phyloP scores from a whole-genome alignment of 2,888 invertebrate genomes.

The Dicycla oo region DNA sequence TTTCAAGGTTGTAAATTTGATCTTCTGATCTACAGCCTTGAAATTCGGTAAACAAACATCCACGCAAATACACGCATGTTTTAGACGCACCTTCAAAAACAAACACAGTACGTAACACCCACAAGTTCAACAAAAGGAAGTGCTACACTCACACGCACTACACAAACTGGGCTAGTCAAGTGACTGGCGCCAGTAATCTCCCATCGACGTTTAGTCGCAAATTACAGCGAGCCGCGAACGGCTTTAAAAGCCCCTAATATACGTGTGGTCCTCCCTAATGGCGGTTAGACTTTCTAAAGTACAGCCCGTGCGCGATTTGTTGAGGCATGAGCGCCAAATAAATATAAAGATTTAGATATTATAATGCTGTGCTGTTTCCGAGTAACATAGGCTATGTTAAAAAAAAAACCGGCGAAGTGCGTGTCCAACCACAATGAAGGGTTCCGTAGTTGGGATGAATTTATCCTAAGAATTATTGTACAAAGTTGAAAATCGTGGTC shows the following conservation, averaged over 20 bases:
- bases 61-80: background rate
- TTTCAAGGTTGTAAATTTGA: too few relatives aligned
- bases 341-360: too few relatives aligned
- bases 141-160: constrained; percentile 15
- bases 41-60: background rate
- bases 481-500: too few relatives aligned
- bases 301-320: too few relatives aligned
- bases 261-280: constrained; percentile 56
- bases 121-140: background rate
- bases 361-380: too few relatives aligned
- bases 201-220: constrained; percentile 61
- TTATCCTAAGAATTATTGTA: too few relatives aligned
- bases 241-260: constrained; percentile 61
- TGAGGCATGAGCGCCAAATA: too few relatives aligned
- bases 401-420: too few relatives aligned
- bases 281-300: constrained; percentile 49
- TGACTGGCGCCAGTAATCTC: constrained; percentile 49
- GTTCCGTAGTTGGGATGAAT: too few relatives aligned
- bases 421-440: too few relatives aligned
- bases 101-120: background rate
- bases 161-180: constrained; percentile 29
- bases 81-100: background rate
- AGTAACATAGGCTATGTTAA: too few relatives aligned
- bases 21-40: background rate
- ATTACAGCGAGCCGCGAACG: constrained; percentile 52